Evolutionary conservation across 2,113 vertebrate genomes (phyloP).

Genomic region (Lepidothrix coronata): DNA sequence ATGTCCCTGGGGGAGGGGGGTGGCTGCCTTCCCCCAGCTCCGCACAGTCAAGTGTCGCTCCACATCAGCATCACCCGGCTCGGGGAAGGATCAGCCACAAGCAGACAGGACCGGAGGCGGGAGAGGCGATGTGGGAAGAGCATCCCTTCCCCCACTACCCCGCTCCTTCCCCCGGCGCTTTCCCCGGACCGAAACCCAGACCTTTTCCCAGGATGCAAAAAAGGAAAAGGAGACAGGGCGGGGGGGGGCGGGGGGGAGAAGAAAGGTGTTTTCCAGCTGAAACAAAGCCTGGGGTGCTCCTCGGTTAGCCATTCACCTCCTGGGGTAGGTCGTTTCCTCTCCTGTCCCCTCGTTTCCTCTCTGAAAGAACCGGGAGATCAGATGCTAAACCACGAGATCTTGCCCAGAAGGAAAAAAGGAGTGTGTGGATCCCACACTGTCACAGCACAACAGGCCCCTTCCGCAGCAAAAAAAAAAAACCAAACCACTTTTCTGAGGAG

Average conservation of each 20-base stretch:
- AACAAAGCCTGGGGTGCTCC: neutral
- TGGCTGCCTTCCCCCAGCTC: neutral
- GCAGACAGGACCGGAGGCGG: neutral
- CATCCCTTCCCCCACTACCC: slow-evolving; percentile 19
- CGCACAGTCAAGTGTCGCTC: neutral
- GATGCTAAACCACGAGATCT: neutral
- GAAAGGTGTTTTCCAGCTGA: neutral
- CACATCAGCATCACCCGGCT: neutral
- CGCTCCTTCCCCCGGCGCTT: neutral
- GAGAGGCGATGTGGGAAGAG: neutral
- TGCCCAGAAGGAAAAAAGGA: neutral
- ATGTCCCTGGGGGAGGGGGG: neutral
- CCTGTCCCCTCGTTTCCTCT: neutral
- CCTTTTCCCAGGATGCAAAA: neutral
- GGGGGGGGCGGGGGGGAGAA: no score
- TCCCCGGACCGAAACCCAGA: neutral
- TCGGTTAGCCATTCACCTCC: neutral
- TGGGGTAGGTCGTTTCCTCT: neutral
- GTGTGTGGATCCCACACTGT: accelerated
- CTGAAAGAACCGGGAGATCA: neutral
- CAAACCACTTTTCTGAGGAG: neutral
- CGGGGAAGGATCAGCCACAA: neutral
- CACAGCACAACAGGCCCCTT: neutral
- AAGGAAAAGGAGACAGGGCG: neutral
- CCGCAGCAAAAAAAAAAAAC: neutral